Evolutionary conservation across 2,113 vertebrate genomes (phyloP).

Genomic region (Pogonocichla stellata): DNA sequence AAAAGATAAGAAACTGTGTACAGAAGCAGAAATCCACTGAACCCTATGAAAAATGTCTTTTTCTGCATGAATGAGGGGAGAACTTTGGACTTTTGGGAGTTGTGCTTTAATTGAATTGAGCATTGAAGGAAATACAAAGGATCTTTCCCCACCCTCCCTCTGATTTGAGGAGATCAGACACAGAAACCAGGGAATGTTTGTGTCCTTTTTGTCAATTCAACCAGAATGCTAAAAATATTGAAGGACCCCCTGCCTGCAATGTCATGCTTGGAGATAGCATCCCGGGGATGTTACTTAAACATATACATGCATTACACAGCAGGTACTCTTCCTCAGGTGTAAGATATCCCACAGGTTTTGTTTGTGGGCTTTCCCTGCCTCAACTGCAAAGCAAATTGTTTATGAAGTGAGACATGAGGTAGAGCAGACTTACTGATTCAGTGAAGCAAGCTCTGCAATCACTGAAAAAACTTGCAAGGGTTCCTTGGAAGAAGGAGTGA

Average conservation of each 20-base stretch:
- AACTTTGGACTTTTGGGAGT: background rate
- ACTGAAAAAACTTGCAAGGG: background rate
- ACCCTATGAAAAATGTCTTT: background rate
- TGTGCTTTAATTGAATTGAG: background rate
- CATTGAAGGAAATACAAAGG: background rate
- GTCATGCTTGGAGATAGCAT: background rate
- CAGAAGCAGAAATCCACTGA: background rate
- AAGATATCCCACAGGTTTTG: background rate
- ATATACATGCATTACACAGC: background rate
- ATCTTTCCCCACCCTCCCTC: background rate
- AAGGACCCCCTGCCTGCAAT: background rate
- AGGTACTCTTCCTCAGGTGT: background rate
- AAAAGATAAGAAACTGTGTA: background rate
- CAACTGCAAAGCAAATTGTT: background rate
- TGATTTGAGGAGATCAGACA: background rate
- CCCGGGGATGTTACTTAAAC: background rate
- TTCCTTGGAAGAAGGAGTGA: background rate
- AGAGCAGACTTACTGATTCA: background rate
- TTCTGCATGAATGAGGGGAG: background rate
- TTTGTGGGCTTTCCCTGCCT: background rate
- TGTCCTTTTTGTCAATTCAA: background rate
- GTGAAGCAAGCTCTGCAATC: background rate
- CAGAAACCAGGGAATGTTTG: background rate
- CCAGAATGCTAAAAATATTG: background rate
- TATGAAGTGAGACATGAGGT: background rate